phyloP scores from a whole-genome alignment of 2,888 invertebrate genomes.

The Pyrrhia umbra region DNA sequence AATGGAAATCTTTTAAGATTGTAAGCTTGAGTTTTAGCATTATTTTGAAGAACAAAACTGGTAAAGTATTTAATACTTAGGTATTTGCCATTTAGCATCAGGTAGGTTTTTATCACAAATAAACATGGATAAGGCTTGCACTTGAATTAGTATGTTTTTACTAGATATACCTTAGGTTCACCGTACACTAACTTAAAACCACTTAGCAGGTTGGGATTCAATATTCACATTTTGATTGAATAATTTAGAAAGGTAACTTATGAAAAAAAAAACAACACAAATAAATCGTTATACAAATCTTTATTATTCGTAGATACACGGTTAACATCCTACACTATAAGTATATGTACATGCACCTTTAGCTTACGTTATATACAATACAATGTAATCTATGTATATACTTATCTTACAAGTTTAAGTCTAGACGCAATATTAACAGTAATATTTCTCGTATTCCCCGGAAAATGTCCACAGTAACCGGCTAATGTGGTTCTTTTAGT shows the following conservation, averaged over 20 bases:
- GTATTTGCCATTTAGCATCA: too few relatives aligned
- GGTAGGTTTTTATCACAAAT: too few relatives aligned
- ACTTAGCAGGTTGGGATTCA: too few relatives aligned
- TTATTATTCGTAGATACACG: constrained; percentile 74
- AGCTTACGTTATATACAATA: constrained; percentile 62
- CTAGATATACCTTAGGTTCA: too few relatives aligned
- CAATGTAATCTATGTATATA: constrained; percentile 38
- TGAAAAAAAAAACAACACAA: constrained; percentile 30
- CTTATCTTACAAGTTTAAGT: constrained; percentile 40
- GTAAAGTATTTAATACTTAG: too few relatives aligned
- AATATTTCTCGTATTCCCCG: neutral
- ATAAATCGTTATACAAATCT: constrained; percentile 72
- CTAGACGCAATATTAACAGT: constrained; percentile 18
- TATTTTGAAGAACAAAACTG: too few relatives aligned
- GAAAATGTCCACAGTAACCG: neutral
- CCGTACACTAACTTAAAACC: too few relatives aligned
- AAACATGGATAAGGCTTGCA: too few relatives aligned
- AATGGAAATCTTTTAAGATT: neutral
- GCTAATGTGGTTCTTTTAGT: too few relatives aligned
- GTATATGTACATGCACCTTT: constrained; percentile 73
- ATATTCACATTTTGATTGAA: too few relatives aligned
- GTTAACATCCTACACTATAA: constrained; percentile 70
- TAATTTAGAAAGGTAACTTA: neutral
- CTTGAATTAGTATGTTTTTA: too few relatives aligned
- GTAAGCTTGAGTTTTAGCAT: neutral